Conservation (phyloP, 2,888 invertebrate species). For the Zaprionus lineosus region DNA sequence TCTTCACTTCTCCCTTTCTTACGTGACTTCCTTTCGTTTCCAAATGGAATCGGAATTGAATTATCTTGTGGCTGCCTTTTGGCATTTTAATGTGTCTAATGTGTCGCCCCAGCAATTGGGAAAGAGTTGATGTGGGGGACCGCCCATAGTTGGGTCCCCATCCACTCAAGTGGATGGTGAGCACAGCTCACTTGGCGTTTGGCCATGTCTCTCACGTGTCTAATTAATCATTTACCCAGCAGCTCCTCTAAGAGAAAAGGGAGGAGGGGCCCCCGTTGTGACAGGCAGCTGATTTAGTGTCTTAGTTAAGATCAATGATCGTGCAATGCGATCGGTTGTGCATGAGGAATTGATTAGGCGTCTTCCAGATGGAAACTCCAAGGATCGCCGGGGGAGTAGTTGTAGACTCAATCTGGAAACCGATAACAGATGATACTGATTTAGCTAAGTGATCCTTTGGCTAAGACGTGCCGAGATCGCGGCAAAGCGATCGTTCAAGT, state of each 20-base stretch:
- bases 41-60: constrained; percentile 54
- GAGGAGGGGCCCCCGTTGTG: constrained; percentile 28
- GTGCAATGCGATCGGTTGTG: constrained; percentile 26
- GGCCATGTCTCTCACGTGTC: constrained; percentile 71
- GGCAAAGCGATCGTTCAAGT: constrained; percentile 16
- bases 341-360: constrained; percentile 45
- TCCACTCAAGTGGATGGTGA: constrained; percentile 44
- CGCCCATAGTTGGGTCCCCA: constrained; percentile 50
- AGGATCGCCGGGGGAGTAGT: constrained; percentile 4
- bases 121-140: constrained; percentile 68
- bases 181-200: constrained; percentile 39
- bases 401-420: background rate
- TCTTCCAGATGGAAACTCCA: constrained; percentile 7
- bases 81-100: constrained; percentile 75
- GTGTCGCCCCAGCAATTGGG: constrained; percentile 55
- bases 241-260: background rate
- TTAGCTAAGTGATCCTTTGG: constrained; percentile 16
- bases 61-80: constrained; percentile 60
- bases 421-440: constrained; percentile 36
- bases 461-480: constrained; percentile 1
- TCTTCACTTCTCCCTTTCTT: constrained; percentile 11
- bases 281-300: constrained; percentile 66
- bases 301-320: constrained; percentile 53
- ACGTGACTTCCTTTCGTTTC: constrained; percentile 53
- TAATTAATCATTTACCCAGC: constrained; percentile 66